Percentiles rank a stretch among this genome's conserved stretches.
Evolutionary conservation across 2,888 invertebrate genomes (phyloP).

Genomic region (Campoletis raptor): DNA sequence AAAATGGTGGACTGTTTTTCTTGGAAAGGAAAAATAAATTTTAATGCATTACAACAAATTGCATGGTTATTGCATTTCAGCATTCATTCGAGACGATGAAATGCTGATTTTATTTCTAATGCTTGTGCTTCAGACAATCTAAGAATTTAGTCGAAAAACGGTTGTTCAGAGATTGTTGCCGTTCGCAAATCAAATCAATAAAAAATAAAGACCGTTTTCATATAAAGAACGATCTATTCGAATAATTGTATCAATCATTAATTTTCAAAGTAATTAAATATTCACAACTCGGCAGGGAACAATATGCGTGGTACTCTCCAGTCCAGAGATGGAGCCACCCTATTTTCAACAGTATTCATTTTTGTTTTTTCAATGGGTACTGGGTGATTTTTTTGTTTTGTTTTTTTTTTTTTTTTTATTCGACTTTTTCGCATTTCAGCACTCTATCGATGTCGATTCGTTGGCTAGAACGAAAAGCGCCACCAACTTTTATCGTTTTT

Average conservation of each 20-base stretch:
- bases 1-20: no score
- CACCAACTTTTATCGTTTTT: conserved; percentile 70
- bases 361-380: not conserved
- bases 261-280: not conserved
- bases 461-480: conserved; percentile 58
- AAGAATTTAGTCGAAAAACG: not conserved
- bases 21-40: no score
- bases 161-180: not conserved
- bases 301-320: conserved; percentile 1
- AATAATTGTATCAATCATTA: not conserved
- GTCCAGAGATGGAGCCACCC: conserved; percentile 17
- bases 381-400: not conserved
- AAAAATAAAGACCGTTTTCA: not conserved
- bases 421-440: conserved; percentile 52
- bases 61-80: not conserved
- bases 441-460: conserved; percentile 64
- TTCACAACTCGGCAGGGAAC: not conserved
- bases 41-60: no score
- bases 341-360: conserved; percentile 40
- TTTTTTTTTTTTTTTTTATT: conserved; percentile 37
- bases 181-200: not conserved
- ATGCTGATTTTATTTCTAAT: not conserved
- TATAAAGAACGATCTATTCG: not conserved
- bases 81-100: not conserved
- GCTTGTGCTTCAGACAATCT: not conserved